Evolutionary conservation across 2,113 vertebrate species (phyloP).

Genomic region (Vombatus ursinus): DNA sequence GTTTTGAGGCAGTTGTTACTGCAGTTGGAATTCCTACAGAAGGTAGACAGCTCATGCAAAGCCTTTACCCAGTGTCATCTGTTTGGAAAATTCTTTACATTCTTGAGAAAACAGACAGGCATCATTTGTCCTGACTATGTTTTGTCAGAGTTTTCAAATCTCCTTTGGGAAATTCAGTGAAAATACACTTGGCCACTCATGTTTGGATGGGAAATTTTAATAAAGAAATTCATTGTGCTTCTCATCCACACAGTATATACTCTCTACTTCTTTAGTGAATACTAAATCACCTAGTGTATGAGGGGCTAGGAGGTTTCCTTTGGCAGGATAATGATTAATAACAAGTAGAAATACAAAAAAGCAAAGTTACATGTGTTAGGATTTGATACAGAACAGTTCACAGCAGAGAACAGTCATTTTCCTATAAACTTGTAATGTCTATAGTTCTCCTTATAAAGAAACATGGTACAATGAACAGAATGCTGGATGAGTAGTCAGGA

Average conservation of each 20-base stretch:
- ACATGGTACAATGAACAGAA: background rate
- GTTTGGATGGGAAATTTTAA: conserved; percentile 33
- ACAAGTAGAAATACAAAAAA: conserved; percentile 5
- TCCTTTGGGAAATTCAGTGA: conserved; percentile 52
- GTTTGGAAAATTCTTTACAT: conserved; percentile 70
- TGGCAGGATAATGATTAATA: background rate
- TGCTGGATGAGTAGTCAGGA: background rate
- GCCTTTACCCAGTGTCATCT: conserved; percentile 73
- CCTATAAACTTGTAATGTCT: conserved; percentile 38
- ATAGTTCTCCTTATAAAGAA: conserved; percentile 41
- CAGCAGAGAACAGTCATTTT: conserved; percentile 18
- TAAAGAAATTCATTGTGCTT: conserved; percentile 35
- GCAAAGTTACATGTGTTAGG: background rate
- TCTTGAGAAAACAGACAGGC: conserved; percentile 69
- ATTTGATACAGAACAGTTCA: background rate
- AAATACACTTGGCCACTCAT: background rate
- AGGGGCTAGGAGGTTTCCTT: background rate
- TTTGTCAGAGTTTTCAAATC: conserved; percentile 60
- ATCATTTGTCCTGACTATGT: conserved; percentile 32
- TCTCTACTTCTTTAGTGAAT: background rate
- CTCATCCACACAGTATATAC: background rate
- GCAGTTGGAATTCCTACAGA: conserved; percentile 63
- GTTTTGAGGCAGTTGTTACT: conserved; percentile 64
- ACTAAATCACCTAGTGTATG: conserved; percentile 23
- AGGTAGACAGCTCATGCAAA: conserved; percentile 74